Evolutionary conservation across 2,113 vertebrate species (phyloP), one percentile per base, ranked within the genome.

Genomic region (Scartelaos histophorus): DNA sequence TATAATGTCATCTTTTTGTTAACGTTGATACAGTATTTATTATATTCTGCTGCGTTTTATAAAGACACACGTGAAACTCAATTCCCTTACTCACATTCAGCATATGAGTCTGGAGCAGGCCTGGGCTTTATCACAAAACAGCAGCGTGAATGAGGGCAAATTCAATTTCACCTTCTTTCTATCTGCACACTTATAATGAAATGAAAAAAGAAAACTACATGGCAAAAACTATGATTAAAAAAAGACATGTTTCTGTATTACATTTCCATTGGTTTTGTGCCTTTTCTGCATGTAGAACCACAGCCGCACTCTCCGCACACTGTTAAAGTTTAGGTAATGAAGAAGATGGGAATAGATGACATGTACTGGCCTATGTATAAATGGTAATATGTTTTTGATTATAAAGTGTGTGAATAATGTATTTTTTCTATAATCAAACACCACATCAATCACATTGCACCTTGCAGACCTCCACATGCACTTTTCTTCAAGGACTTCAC

Each of bases 131-230:
- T 85, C 82, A 70, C 80, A 86, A 86, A 78, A 87, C 29, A 75
- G 38, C 35, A 66, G 68, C 64, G 54, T 46, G 75, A 75, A 67
- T 21, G 24, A 17, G 66, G 57, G 74, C 54, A 69, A 69, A 90
- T 85, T 89, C 75, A 82, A 82, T 89, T 85, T 88, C 83, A 86
- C 83, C 82, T 81, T 56, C 71, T 58, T 67, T 76, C 61, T 60
- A 79, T 46, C 34, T 5, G 69, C 54, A 80, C 51, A 71, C 73
- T 75, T 74, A 69, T 60, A 54, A 65, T 68, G 68, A 82, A 86
- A 85, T 66, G 74, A 84, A 74, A 66, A 78, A 66, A 4, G 29
- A 71, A 51, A 51, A 56, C 21, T 71, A 71, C 25, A 53, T 19
- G 66, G 79, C 67, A 85, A 83, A 82, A 45, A 67, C 70, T 53